These are phyloP conservation scores for Leptinotarsa peninsularis DNA, from an alignment of 2,888 invertebrate species.

Conservation along the genomic window DNA sequence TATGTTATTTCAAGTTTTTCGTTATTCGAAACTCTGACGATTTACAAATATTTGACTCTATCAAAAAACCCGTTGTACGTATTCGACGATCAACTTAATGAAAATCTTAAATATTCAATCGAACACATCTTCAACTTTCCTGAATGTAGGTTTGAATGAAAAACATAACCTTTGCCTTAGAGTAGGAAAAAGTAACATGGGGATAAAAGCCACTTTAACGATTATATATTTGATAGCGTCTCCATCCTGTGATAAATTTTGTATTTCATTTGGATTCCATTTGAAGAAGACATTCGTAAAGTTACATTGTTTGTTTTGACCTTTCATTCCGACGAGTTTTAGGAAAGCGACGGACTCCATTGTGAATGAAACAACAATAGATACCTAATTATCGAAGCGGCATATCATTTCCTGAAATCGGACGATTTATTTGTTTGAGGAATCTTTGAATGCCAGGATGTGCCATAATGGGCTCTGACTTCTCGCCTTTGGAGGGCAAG, in stretches of 20 bases:
- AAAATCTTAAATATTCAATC: too few relatives aligned
- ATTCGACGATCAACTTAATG: too few relatives aligned
- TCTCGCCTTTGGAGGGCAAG: constrained; percentile 50
- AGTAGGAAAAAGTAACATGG: background rate
- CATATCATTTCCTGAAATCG: constrained; percentile 49
- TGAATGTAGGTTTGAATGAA: background rate
- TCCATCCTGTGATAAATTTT: constrained; percentile 8
- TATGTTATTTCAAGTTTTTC: too few relatives aligned
- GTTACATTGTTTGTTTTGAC: constrained; percentile 36
- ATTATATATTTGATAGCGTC: constrained; percentile 3
- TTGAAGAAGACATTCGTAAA: constrained; percentile 20
- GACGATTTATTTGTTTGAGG: constrained; percentile 46
- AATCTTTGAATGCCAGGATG: constrained; percentile 49
- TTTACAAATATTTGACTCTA: too few relatives aligned
- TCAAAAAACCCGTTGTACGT: too few relatives aligned
- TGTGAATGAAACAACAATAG: constrained; percentile 44
- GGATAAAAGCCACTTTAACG: background rate
- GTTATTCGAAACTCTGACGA: too few relatives aligned
- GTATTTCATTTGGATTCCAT: constrained; percentile 18
- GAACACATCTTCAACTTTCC: too few relatives aligned
- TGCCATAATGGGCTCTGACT: constrained; percentile 47
- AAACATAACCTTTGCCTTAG: background rate
- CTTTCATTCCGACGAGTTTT: constrained; percentile 37
- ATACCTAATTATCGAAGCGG: constrained; percentile 43
- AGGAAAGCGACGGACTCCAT: constrained; percentile 40